These are phyloP conservation scores for Aleadryas rufinucha DNA, from an alignment of 2,113 vertebrate genomes.

Conservation along the genomic window DNA sequence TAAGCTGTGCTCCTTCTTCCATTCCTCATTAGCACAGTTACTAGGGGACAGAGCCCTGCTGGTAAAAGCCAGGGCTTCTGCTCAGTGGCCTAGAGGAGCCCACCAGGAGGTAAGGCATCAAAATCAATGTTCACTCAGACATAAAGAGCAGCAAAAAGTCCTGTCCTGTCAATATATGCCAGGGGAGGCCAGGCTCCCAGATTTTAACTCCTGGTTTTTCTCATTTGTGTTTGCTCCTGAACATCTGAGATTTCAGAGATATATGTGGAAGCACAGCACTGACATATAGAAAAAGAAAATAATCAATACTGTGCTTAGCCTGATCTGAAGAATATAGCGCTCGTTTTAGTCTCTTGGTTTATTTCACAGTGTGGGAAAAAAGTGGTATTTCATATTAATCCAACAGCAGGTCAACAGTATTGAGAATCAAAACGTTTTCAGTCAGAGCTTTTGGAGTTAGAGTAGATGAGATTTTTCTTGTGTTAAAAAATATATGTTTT, in stretches of 20 bases:
- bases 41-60: slow-evolving; percentile 36
- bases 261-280: slow-evolving; percentile 2
- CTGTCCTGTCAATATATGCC: not conserved
- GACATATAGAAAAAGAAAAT: slow-evolving; percentile 9
- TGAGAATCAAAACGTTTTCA: not conserved
- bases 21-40: slow-evolving; percentile 42
- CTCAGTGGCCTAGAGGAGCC: not conserved
- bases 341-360: not conserved
- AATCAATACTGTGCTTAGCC: slow-evolving; percentile 29
- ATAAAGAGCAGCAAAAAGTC: not conserved
- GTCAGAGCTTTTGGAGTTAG: not conserved
- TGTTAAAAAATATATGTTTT: not conserved
- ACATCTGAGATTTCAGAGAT: slow-evolving; percentile 35
- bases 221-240: not conserved
- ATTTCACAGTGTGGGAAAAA: not conserved
- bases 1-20: slow-evolving; percentile 9
- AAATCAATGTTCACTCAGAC: slow-evolving; percentile 29
- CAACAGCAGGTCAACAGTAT: not conserved
- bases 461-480: not conserved
- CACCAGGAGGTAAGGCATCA: slow-evolving; percentile 26
- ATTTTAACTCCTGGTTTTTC: not conserved
- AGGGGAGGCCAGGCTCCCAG: not conserved
- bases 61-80: slow-evolving; percentile 7
- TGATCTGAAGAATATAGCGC: not conserved
- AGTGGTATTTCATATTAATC: not conserved